Evolutionary conservation across 2,888 invertebrate genomes (phyloP).

Genomic region (Trachelus tabidus): DNA sequence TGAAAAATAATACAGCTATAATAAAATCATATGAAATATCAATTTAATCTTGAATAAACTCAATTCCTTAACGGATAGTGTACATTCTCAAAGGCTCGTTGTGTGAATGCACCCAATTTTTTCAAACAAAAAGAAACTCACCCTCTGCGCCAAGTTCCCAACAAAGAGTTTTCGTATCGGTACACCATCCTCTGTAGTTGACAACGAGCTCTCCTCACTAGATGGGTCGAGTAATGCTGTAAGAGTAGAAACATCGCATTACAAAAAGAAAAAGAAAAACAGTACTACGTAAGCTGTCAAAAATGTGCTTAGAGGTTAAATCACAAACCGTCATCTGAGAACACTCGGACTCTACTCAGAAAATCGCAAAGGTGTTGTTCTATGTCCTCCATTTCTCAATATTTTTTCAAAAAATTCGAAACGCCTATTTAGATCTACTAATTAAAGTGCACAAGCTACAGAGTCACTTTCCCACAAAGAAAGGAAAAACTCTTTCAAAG

Average conservation of each 20-base stretch:
- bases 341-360: slow-evolving; percentile 23
- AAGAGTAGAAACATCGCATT: neutral
- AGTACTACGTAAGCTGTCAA: neutral
- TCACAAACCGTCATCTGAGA: slow-evolving; percentile 23
- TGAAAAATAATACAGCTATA: slow-evolving; percentile 50
- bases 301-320: slow-evolving; percentile 7
- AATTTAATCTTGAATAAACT: neutral
- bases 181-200: slow-evolving; percentile 70
- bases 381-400: slow-evolving; percentile 27
- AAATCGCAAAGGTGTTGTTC: slow-evolving; percentile 21
- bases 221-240: neutral
- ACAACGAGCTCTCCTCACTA: slow-evolving; percentile 6
- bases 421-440: neutral
- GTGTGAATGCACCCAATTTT: neutral
- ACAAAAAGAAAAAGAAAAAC: neutral
- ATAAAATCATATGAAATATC: neutral
- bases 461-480: neutral
- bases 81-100: neutral
- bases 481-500: neutral
- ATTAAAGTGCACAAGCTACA: neutral
- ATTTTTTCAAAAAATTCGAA: neutral
- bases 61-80: neutral
- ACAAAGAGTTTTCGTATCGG: slow-evolving; percentile 72
- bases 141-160: slow-evolving; percentile 71
- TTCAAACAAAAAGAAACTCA: slow-evolving; percentile 48